Conservation (phyloP, 2,797 vertebrate species). For the Melanogrammus aeglefinus region DNA sequence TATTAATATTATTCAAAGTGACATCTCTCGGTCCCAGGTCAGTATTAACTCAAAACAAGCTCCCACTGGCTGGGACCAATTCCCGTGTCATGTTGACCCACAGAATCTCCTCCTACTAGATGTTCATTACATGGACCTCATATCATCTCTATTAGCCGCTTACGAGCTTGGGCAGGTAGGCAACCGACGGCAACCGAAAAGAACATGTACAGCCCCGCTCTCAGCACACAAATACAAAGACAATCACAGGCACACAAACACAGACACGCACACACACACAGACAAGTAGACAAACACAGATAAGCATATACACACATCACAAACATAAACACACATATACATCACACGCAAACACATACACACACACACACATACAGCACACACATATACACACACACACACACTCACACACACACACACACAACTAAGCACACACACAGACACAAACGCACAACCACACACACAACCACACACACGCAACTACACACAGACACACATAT, state of each 20-base stretch:
- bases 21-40: not conserved
- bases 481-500: too few species aligned
- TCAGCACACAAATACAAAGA: slow-evolving; percentile 36
- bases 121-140: slow-evolving; percentile 12
- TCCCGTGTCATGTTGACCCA: slow-evolving; percentile 14
- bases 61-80: not conserved
- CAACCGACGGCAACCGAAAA: not conserved
- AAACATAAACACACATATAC: not conserved
- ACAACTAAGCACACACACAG: too few species aligned
- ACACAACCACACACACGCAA: too few species aligned
- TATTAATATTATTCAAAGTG: not conserved
- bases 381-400: not conserved
- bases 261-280: slow-evolving; percentile 45
- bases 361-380: too few species aligned
- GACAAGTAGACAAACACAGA: slow-evolving; percentile 26
- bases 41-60: slow-evolving; percentile 12
- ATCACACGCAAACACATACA: too few species aligned
- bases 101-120: slow-evolving; percentile 8
- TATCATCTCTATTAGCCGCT: not conserved
- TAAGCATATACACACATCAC: slow-evolving; percentile 36
- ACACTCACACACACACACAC: too few species aligned
- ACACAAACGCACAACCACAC: too few species aligned
- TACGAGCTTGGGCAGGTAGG: slow-evolving; percentile 14
- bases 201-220: slow-evolving; percentile 36
- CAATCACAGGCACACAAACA: slow-evolving; percentile 36